Percentiles rank a stretch among this genome's conserved stretches.
Evolutionary conservation across 37 sponge, comb jelly and placozoan genomes (phyloP).

Genomic region (Crambe crambe): DNA sequence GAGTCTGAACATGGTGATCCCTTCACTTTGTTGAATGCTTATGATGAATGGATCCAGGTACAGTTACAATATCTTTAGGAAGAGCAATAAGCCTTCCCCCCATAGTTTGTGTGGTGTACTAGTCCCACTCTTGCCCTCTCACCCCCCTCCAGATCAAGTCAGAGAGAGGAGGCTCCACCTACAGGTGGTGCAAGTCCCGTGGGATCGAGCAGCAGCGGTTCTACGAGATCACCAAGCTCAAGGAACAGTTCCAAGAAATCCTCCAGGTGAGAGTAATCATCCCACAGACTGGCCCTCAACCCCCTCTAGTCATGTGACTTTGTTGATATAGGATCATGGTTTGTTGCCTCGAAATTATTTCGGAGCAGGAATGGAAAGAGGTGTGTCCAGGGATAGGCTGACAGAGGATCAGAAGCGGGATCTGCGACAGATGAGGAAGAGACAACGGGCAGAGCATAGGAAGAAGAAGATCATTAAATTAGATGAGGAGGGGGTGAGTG

Average conservation of each 20-base stretch:
- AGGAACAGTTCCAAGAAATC: conserved; percentile 86
- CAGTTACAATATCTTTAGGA: neutral
- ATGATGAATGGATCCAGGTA: conserved; percentile 92
- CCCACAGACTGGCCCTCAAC: no score
- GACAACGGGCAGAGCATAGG: conserved; percentile 62
- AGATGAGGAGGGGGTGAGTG: conserved; percentile 74
- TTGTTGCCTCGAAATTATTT: conserved; percentile 25
- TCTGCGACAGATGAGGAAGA: conserved; percentile 72
- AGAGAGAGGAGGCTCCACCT: conserved; percentile 48
- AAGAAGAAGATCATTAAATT: conserved; percentile 72
- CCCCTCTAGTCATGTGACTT: neutral
- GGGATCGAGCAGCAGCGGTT: conserved; percentile 92
- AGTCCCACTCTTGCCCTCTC: neutral
- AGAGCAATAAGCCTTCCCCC: neutral
- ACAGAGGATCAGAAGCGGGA: conserved; percentile 54
- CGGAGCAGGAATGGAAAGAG: neutral
- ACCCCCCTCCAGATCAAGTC: conserved; percentile 68
- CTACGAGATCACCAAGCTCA: conserved; percentile 94
- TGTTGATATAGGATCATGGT: conserved; percentile 37
- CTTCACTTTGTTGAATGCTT: conserved; percentile 86
- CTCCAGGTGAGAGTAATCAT: conserved; percentile 39
- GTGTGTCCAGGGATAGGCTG: conserved; percentile 27
- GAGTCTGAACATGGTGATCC: conserved; percentile 94
- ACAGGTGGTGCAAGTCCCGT: conserved; percentile 81
- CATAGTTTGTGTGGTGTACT: neutral